Base-by-base conservation (phyloP, 2,888 invertebrate genomes). In the Escarpia spicata region DNA sequence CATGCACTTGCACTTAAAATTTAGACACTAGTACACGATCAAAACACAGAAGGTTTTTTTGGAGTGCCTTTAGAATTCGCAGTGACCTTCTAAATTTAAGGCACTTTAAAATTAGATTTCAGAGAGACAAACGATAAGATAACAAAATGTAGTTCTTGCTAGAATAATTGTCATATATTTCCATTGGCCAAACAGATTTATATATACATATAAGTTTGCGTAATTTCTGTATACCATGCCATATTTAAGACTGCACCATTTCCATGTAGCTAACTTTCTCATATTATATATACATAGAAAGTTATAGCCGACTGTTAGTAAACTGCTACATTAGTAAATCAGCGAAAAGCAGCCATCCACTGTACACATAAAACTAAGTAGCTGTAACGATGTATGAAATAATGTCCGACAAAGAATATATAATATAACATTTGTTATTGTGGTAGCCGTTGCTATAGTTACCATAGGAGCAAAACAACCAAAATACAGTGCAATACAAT, bases 241-340 rank as follows among this genome's bases (percentile, higher is more conserved):
- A 52, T 52, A 52, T 52, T 52, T 15, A 75, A 75, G 26, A 75
- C 75, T 75, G 75, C 75, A 75, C n/a, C 75, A 26, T 19, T 26
- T 15, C 26, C 75, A 75, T 6, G 3, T n/a, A 75, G 26, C 75
- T 75, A 15, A 75, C 26, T 75, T 75, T 75, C n/a, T 26, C 75
- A 75, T 75, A 75, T 15, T 75, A 26, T 75, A 75, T 75, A 75
- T 75, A 75, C 75, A 75, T 75, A 75, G n/a, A 75, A 75, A 75
- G 26, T 75, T 75, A 75, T 75, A 75, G 75, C 75, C 26, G 75
- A 75, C 19, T 75, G 75, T 75, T 75, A 75, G n/a, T 26, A 75
- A 75, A 75, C 75, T 3, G 75, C 75, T 0, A 26, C 19, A 26
- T 75, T 75, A 75, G 75, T 75, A 75, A 75, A 75, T 19, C 75